Base-by-base conservation (phyloP, 2,888 invertebrate genomes). In the Ennomos fuscantarius region DNA sequence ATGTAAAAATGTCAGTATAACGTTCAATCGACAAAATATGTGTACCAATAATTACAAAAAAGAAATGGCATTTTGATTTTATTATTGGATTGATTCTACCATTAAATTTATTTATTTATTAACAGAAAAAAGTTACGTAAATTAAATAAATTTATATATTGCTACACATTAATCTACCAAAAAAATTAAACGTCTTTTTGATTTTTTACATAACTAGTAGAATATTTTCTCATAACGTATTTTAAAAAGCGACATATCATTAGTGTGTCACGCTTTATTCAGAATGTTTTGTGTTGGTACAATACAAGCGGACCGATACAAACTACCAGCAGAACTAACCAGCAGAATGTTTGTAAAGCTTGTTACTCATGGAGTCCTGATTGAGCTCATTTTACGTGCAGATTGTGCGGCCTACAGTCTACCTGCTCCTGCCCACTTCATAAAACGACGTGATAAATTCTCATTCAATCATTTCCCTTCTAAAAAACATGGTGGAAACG, bases 281-380 rank as follows among this genome's bases (percentile, higher is more conserved):
- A 39, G 54, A 46, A 41, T 47, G 53, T 36, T 15, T 31, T 52
- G 44, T 57, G 58, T 60, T 6, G 24, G 6, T 24, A 55, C 55
- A 60, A 54, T 58, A 62, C 52, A 61, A 59, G 36, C 41, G 42
- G 40, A n/a, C 32, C 45, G 41, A 55, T 49, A 57, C 55, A 64
- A 64, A 61, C 55, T 52, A 24, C 24, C 24, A 24, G 6, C 24
- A 24, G 24, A 56, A 60, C 44, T 43, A 49, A 33, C n/a, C n/a
- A n/a, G n/a, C 53, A 32, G 12, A 59, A 60, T 60, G 58, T 56
- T 62, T 62, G 47, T 47, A 53, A 62, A 65, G 61, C 56, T 58
- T 62, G 57, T 63, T 63, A 63, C 60, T 64, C 62, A 64, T 56
- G 52, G 55, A 34, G 59, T 36, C 49, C 37, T 49, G 62, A 60